Evolutionary conservation across 2,797 vertebrate genomes (phyloP), one percentile per base, ranked within the genome.

Genomic region (Rhodeus uyekii): DNA sequence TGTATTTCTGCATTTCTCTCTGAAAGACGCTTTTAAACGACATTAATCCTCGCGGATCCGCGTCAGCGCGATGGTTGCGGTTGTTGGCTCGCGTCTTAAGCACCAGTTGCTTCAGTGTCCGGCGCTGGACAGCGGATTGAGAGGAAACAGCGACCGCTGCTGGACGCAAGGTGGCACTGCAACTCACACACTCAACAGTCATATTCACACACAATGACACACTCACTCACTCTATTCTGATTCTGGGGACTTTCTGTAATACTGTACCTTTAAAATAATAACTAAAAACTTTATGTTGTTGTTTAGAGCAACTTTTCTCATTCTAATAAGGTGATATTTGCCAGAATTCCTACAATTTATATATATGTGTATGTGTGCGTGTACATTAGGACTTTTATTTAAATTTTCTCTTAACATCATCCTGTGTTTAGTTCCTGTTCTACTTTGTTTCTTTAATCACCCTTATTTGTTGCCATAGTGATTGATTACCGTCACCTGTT

Each of bases 141-240:
- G 83, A 60, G 83, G 42, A 36, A 60, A 39, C 69, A 78, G n/a
- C 73, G 92, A 85, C 92, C 83, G 63, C 91, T 90, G 88, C 90
- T 87, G 93, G 92, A 27, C 44, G 16, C 16, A 50, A 3, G 1
- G n/a, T 2, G 77, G 13, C n/a, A 83, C 8, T 58, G 12, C 63
- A 68, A 6, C n/a, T n/a, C n/a, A n/a, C n/a, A n/a, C n/a, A n/a
- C n/a, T n/a, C n/a, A n/a, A n/a, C n/a, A n/a, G n/a, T n/a, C n/a
- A n/a, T n/a, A n/a, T n/a, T n/a, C n/a, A n/a, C n/a, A n/a, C n/a
- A n/a, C n/a, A n/a, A n/a, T n/a, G n/a, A n/a, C n/a, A n/a, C n/a
- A n/a, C n/a, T n/a, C n/a, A n/a, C n/a, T n/a, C n/a, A n/a, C n/a
- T n/a, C n/a, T n/a, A n/a, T n/a, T n/a, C n/a, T n/a, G n/a, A n/a